Evolutionary conservation across 2,113 vertebrate species (phyloP), one percentile per base, ranked within the genome.

Genomic region (Carlito syrichta): DNA sequence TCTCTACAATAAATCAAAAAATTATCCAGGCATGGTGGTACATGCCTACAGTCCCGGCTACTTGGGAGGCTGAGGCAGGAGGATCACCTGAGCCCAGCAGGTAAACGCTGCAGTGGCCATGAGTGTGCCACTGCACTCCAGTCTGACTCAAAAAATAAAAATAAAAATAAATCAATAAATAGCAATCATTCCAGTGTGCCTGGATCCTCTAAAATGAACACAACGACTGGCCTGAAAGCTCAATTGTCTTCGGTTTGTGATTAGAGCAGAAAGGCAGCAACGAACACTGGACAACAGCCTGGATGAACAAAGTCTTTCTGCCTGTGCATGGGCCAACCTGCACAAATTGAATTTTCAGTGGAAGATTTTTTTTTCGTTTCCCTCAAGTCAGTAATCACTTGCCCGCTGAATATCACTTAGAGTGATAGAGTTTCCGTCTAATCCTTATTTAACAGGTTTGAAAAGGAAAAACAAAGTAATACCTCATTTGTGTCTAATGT

Each of bases 381-480:
- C 92, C 22, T 86, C 48, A 25, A 93, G 82, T 96, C 86, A 96
- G 40, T 92, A 95, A 96, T 97, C 96, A 95, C 0, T 63, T 89
- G 94, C 89, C 94, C 92, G 62, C 23, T 93, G 5, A 76, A 50
- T 40, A 86, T 82, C 86, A 82, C 91, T 96, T 94, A 92, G 86
- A 95, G 85, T 38, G n/a, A n/a, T n/a, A 48, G 73, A 96, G 78
- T 94, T 93, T 92, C 87, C 83, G 84, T 95, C 84, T 97, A 95
- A 96, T 96, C 97, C 76, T 91, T 84, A 83, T 90, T 97, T 97
- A 88, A 97, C 0, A 30, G 89, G 45, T 66, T 83, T n/a, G 38
- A 85, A 96, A 96, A 97, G 94, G 58, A 93, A 85, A 97, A 96
- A 91, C 86, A 71, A 96, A 98, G 90, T 94, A 94, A 96, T 58